Conservation (phyloP, 2,113 vertebrate genomes). For the Lethenteron reissneri region DNA sequence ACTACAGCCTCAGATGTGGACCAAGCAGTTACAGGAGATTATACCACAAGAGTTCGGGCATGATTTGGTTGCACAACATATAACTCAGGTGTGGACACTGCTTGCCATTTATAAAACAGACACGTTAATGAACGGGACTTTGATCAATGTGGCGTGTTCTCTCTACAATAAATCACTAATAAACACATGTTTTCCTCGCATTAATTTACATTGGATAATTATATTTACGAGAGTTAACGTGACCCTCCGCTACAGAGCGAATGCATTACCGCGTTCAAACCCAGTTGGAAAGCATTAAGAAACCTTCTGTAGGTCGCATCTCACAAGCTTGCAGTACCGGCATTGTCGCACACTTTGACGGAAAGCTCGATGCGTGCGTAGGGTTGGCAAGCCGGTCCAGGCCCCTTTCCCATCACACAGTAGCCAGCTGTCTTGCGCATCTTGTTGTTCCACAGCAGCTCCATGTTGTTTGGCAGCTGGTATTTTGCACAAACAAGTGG, state of each 20-base stretch:
- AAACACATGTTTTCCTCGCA: no score
- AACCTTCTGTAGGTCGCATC: not conserved
- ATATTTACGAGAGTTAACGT: no score
- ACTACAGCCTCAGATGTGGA: no score
- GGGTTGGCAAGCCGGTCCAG: conserved; percentile 15
- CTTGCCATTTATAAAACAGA: no score
- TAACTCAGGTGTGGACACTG: no score
- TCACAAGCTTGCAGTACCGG: conserved; percentile 25
- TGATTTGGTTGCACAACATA: no score
- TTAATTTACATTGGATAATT: no score
- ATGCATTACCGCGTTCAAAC: not conserved
- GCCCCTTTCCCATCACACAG: conserved; percentile 34
- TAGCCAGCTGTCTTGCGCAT: conserved; percentile 65
- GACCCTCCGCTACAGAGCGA: not conserved
- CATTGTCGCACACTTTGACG: conserved; percentile 66
- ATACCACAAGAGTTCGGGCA: no score
- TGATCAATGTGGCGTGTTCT: no score
- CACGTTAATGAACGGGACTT: no score
- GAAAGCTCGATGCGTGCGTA: conserved; percentile 57
- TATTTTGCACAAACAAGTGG: not conserved
- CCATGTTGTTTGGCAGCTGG: conserved; percentile 45
- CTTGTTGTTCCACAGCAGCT: conserved; percentile 69
- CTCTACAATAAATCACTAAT: no score
- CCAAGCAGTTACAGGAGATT: no score
- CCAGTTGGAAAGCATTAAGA: not conserved